Base-by-base conservation (phyloP, 1,140 invertebrate species). In the Vanessa atalanta region DNA sequence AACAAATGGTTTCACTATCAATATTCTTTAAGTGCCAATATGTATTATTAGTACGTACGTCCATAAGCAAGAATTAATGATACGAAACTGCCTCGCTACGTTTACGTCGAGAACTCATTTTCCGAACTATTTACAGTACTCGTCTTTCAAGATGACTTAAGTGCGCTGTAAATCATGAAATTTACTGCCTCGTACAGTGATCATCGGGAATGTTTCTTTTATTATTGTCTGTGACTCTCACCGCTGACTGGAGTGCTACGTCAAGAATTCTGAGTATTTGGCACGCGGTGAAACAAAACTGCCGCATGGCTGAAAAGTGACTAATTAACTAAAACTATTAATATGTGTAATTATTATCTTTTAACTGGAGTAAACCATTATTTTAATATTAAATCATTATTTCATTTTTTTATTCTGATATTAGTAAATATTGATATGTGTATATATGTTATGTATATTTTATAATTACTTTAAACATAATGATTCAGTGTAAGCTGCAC, bases 201-300 rank as follows among this genome's bases (percentile, higher is more conserved):
- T 79, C 77, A 81, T 81, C 78, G 71, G 47, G 72, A 69, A 72
- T 75, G 72, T 82, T 80, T 79, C 78, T 81, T 81, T 85, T 83
- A 83, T 77, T 81, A 79, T 78, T 77, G 76, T 79, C 76, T 81
- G 76, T 67, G 72, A 69, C 76, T 76, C 61, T 66, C 26, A 50
- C 43, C 48, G 50, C 31, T 69, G 71, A 73, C 60, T 50, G 71
- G 79, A 76, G 63, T 55, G 63, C 55, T 76, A 77, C 71, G 69
- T 74, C 53, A 67, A 63, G 76, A 83, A 83, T 85, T 64, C 74
- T 51, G 14, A 70, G 65, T 77, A 84, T 82, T 80, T 83, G 79
- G 81, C 81, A 76, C 81, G 66, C 60, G 55, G 70, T 26, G 16
- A 23, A 43, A 51, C 69, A 20, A 47, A 20, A 63, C 71, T 60